These are phyloP conservation scores for Ruditapes philippinarum DNA, from an alignment of 1,140 invertebrate species.

Conservation along the genomic window DNA sequence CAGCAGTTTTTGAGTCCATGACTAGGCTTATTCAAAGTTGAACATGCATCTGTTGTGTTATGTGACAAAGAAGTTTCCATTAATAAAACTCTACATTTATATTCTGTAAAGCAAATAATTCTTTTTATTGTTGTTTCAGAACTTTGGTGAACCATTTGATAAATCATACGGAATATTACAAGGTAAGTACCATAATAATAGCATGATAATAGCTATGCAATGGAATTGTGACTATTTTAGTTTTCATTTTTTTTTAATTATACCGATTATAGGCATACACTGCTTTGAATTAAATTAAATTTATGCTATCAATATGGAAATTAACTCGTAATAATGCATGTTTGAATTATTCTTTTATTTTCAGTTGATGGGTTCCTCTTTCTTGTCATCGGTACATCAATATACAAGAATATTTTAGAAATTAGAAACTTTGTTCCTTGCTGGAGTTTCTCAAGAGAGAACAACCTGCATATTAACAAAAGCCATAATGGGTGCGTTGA, in stretches of 20 bases:
- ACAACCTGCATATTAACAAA: too few species aligned
- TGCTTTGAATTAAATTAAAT: not conserved
- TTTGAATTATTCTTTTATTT: conserved; percentile 18
- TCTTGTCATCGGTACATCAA: conserved; percentile 82
- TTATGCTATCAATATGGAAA: not conserved
- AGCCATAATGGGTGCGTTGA: too few species aligned
- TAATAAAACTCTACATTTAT: not conserved
- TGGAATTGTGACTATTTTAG: not conserved
- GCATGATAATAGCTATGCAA: not conserved
- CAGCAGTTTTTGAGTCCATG: too few species aligned
- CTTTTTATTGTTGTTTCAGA: conserved; percentile 70
- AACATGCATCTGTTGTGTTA: not conserved
- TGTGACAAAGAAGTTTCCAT: too few species aligned
- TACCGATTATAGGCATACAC: not conserved
- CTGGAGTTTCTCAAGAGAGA: too few species aligned
- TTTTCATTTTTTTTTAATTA: not conserved
- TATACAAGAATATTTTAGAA: conserved; percentile 81
- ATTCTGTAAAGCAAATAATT: not conserved
- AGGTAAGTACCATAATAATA: conserved; percentile 72
- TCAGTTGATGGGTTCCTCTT: conserved; percentile 84
- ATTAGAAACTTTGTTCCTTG: conserved; percentile 78
- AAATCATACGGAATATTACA: conserved; percentile 82
- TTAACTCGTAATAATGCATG: not conserved
- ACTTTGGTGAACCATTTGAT: conserved; percentile 84
- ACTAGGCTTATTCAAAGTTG: not conserved